phyloP scores from a whole-genome alignment of 2,797 vertebrate genomes.

The Parauchenoglanis ngamensis region DNA sequence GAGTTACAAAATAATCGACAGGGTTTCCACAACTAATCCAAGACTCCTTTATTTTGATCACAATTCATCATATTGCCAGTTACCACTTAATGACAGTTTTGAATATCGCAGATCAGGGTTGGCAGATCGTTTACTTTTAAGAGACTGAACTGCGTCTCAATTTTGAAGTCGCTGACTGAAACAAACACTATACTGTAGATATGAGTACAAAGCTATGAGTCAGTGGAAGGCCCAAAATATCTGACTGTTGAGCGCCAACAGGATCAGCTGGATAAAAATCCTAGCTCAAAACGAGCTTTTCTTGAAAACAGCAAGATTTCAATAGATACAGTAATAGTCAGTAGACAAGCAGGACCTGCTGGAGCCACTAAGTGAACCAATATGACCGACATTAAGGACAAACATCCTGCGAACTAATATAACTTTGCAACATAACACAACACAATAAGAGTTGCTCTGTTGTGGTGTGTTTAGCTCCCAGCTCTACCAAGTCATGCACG shows the following conservation, averaged over 20 bases:
- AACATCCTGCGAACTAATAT: constrained; percentile 35
- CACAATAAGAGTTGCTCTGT: constrained; percentile 44
- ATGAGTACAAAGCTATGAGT: background rate
- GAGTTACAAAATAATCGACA: background rate
- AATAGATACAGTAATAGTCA: background rate
- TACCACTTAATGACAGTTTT: background rate
- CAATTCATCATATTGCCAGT: background rate
- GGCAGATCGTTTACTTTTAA: background rate
- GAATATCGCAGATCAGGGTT: background rate
- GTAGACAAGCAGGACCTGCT: constrained; percentile 25
- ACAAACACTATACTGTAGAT: background rate
- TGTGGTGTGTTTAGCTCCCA: constrained; percentile 15
- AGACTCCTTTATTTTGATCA: background rate
- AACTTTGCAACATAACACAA: constrained; percentile 35
- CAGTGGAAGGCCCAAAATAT: background rate
- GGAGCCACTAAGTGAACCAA: constrained; percentile 57
- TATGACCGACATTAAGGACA: constrained; percentile 60
- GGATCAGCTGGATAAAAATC: background rate
- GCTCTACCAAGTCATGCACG: constrained; percentile 61
- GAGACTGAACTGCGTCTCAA: background rate
- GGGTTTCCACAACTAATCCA: background rate
- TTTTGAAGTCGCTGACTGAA: constrained; percentile 3
- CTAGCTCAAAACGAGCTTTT: background rate
- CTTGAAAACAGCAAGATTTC: background rate
- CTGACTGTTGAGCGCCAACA: background rate